phyloP scores from a whole-genome alignment of 2,113 vertebrate species.

The Thomomys bottae region DNA sequence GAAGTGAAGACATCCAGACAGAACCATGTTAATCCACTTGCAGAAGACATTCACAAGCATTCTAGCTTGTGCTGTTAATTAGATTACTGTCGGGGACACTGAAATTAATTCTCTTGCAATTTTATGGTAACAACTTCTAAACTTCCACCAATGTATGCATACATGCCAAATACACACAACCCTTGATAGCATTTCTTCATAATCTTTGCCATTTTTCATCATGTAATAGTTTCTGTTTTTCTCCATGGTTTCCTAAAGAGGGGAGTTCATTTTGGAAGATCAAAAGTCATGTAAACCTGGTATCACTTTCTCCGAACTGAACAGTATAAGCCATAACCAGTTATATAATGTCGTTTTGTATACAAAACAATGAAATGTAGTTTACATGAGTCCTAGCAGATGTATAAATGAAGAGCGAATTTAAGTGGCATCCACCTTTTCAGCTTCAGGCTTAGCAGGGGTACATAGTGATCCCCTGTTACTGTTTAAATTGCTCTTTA shows the following conservation, averaged over 20 bases:
- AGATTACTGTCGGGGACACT: neutral
- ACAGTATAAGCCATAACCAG: neutral
- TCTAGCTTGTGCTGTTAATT: neutral
- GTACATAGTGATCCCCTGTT: neutral
- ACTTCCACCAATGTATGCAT: neutral
- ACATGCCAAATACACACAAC: neutral
- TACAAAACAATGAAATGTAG: neutral
- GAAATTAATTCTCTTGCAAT: neutral
- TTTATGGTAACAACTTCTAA: neutral
- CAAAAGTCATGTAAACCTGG: neutral
- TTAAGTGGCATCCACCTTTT: neutral
- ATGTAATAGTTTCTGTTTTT: neutral
- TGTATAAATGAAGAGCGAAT: neutral
- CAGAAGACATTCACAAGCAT: neutral
- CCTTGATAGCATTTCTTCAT: rapidly evolving
- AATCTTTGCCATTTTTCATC: neutral
- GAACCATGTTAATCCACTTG: neutral
- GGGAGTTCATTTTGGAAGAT: neutral
- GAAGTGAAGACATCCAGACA: neutral
- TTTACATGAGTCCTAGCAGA: neutral
- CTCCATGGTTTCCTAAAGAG: neutral
- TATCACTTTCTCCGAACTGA: neutral
- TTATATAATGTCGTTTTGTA: neutral
- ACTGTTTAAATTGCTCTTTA: neutral
- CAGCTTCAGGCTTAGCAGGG: neutral